Percentiles rank a stretch among this genome's conserved stretches.
phyloP scores from a whole-genome alignment of 2,797 vertebrate genomes.

The Triplophysa bombifrons region DNA sequence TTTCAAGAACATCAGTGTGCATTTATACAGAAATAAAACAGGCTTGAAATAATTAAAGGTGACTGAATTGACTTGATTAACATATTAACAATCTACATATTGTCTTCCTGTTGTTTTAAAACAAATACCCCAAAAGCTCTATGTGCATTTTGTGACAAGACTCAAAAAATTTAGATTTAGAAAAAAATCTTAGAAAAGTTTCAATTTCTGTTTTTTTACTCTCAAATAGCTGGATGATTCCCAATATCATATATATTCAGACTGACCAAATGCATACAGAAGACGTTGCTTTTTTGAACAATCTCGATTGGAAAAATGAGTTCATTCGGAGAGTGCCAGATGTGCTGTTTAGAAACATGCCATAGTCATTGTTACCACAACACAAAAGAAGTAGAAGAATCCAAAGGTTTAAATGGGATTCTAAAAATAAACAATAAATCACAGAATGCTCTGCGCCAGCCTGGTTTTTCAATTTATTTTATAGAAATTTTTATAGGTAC shows the following conservation, averaged over 20 bases:
- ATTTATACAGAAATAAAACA: not conserved
- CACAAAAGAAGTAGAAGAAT: slow-evolving; percentile 24
- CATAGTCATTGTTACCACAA: slow-evolving; percentile 3
- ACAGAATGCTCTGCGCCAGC: not conserved
- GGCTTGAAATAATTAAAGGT: not conserved
- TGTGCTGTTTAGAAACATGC: not conserved
- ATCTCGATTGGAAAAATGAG: too few species aligned
- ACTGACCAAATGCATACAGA: slow-evolving; percentile 12
- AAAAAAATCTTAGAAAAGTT: not conserved
- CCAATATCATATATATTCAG: not conserved
- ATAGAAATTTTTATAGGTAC: not conserved
- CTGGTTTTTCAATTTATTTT: not conserved
- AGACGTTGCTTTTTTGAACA: not conserved
- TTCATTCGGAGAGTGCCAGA: not conserved
- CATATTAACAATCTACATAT: too few species aligned
- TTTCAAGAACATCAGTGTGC: not conserved
- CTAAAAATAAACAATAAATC: not conserved
- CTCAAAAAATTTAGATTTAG: not conserved
- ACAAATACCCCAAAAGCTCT: too few species aligned
- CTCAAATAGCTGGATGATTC: not conserved
- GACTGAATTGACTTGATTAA: not conserved
- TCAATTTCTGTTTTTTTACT: not conserved
- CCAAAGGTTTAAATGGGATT: not conserved
- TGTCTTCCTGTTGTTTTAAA: too few species aligned
- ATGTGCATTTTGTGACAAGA: not conserved